These are phyloP conservation scores for Drosophila dunni DNA, from an alignment of 1,140 invertebrate species.

Conservation along the genomic window DNA sequence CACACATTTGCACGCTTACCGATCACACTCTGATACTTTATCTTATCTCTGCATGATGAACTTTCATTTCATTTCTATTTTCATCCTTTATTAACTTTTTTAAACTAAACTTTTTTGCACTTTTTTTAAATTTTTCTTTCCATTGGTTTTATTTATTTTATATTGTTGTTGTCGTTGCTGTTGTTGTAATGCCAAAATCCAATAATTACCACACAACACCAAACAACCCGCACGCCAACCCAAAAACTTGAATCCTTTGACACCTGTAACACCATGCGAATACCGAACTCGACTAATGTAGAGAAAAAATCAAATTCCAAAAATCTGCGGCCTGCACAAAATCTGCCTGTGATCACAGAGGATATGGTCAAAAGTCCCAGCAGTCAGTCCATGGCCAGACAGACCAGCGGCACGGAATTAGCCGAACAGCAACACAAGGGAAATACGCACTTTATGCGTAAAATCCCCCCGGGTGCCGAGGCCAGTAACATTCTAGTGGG, in stretches of 20 bases:
- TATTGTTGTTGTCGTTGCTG: slow-evolving; percentile 54
- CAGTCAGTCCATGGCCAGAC: slow-evolving; percentile 91
- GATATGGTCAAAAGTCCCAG: slow-evolving; percentile 92
- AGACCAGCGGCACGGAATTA: slow-evolving; percentile 90
- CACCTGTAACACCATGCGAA: not conserved
- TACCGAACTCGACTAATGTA: slow-evolving; percentile 62
- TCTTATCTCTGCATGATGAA: slow-evolving; percentile 43
- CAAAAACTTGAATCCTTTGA: slow-evolving; percentile 24
- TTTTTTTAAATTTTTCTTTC: slow-evolving; percentile 61
- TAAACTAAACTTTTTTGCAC: slow-evolving; percentile 52
- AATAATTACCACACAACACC: slow-evolving; percentile 31
- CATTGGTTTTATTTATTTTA: slow-evolving; percentile 47
- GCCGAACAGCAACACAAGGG: slow-evolving; percentile 91
- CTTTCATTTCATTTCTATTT: slow-evolving; percentile 51
- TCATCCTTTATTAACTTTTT: slow-evolving; percentile 38
- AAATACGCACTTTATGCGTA: slow-evolving; percentile 97
- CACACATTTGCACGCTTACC: slow-evolving; percentile 54
- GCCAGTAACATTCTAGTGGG: slow-evolving; percentile 99
- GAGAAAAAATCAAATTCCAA: slow-evolving; percentile 83
- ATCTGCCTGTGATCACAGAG: slow-evolving; percentile 75
- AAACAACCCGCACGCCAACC: slow-evolving; percentile 50
- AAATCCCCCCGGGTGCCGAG: slow-evolving; percentile 98
- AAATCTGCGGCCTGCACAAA: slow-evolving; percentile 71
- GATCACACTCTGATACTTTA: slow-evolving; percentile 8
- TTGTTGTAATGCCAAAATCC: slow-evolving; percentile 61